Base-by-base conservation (phyloP, 2,113 vertebrate genomes). In the Acrocephalus kingi region DNA sequence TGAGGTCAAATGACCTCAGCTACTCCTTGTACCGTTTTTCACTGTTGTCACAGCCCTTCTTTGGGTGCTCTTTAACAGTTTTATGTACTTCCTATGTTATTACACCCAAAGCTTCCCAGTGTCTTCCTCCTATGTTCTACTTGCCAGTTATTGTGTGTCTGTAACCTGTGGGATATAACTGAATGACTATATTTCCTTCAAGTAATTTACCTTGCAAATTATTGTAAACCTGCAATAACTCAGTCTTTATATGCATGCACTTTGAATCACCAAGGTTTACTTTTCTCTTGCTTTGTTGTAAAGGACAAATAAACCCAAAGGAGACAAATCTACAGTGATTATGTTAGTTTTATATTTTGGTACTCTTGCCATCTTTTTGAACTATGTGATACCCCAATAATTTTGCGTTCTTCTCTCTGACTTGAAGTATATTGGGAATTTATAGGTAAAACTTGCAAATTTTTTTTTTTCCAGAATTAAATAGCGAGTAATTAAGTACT, bases 71-170 rank as follows among this genome's bases (percentile, higher is more conserved):
- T 81, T 37, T 11, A 58, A 28, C 27, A 66, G 10, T 23, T 66
- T 45, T 14, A 24, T 17, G 18, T 28, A 14, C 27, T 59, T 51
- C 31, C 9, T 45, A 28, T 52, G 9, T 17, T 10, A 45, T 28
- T 18, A 37, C 15, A 28, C 15, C 6, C 0, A 0, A 66, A 51
- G 59, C 18, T 59, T 37, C 27, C 13, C 6, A 11, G 5, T 33
- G 7, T n/a, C 12, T 73, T 72, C 11, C 14, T 83, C 63, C 27
- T 33, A 1, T 64, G 14, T 71, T 71, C 28, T 58, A 3, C 7
- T 54, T 72, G 45, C 11, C 16, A 61, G 33, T 25, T 71, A n/a
- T 3, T 35, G 5, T 27, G n/a, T 43, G 23, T 13, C 69, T 75
- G 17, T 48, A 52, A 77, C 21, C 8, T 49, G 15, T 37, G 41